A percentile compares a stretch with the other conserved stretches of the same genome.
phyloP scores from a whole-genome alignment of 2,888 invertebrate genomes.

The Linnaemya tessellans region DNA sequence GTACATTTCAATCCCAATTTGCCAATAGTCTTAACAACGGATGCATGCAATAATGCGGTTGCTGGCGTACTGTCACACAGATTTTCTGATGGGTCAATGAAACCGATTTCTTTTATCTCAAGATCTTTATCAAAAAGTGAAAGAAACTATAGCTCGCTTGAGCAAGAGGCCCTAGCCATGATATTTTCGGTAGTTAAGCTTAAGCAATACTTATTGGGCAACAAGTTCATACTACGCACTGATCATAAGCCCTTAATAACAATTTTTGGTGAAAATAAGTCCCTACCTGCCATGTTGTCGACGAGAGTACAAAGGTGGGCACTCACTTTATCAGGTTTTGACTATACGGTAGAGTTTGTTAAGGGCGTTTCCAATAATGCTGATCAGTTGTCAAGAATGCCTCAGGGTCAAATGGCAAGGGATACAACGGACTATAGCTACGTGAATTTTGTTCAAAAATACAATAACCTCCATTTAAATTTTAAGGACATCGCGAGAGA shows the following conservation, averaged over 20 bases:
- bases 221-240: conserved; percentile 57
- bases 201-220: conserved; percentile 65
- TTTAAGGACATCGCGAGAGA: conserved; percentile 10
- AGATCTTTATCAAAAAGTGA: conserved; percentile 23
- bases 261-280: conserved; percentile 60
- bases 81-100: conserved; percentile 16
- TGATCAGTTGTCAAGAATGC: conserved; percentile 9
- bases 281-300: conserved; percentile 8
- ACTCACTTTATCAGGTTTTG: conserved; percentile 2
- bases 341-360: conserved; percentile 1
- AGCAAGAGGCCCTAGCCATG: conserved; percentile 55
- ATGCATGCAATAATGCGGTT: conserved; percentile 41
- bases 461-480: conserved; percentile 11
- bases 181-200: conserved; percentile 65
- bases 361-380: conserved; percentile 4
- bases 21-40: conserved; percentile 37
- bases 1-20: conserved; percentile 46
- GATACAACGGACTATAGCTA: conserved; percentile 9
- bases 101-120: conserved; percentile 54
- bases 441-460: conserved; percentile 7
- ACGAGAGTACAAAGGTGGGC: conserved; percentile 7
- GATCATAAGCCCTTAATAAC: conserved; percentile 54
- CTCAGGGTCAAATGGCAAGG: no score
- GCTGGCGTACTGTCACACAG: conserved; percentile 44
- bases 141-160: conserved; percentile 41